Evolutionary conservation across 2,113 vertebrate species (phyloP).

Genomic region (Eulemur rufifrons): DNA sequence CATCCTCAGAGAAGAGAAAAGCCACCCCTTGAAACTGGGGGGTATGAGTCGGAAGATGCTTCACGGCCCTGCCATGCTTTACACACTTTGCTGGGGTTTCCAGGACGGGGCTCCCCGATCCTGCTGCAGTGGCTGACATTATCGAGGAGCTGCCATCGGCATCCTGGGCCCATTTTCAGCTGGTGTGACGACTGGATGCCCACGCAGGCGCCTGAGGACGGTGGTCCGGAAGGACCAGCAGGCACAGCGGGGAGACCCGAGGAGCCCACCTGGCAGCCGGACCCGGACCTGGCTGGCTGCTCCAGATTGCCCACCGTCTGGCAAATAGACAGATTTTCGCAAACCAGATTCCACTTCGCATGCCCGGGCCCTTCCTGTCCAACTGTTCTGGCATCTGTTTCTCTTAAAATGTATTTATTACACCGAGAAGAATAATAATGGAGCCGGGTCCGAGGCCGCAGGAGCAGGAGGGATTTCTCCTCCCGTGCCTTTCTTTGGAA

Average conservation of each 20-base stretch:
- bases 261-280: constrained; percentile 15
- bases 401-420: constrained; percentile 68
- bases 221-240: not conserved
- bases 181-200: not conserved
- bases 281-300: constrained; percentile 33
- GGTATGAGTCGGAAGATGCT: not conserved
- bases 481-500: not conserved
- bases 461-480: not conserved
- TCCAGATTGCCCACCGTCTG: constrained; percentile 65
- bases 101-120: accelerated
- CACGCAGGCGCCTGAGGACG: accelerated
- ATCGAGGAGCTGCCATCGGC: accelerated
- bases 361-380: constrained; percentile 71
- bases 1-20: not conserved
- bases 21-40: accelerated
- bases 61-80: no score
- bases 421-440: constrained; percentile 20
- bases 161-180: accelerated
- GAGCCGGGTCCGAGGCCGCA: not conserved
- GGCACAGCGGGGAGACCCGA: not conserved
- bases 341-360: constrained; percentile 50
- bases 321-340: constrained; percentile 63
- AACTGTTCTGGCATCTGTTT: constrained; percentile 77
- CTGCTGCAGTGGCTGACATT: accelerated
- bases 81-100: not conserved